Base-by-base conservation (phyloP, 2,113 vertebrate genomes). In the Platichthys flesus region DNA sequence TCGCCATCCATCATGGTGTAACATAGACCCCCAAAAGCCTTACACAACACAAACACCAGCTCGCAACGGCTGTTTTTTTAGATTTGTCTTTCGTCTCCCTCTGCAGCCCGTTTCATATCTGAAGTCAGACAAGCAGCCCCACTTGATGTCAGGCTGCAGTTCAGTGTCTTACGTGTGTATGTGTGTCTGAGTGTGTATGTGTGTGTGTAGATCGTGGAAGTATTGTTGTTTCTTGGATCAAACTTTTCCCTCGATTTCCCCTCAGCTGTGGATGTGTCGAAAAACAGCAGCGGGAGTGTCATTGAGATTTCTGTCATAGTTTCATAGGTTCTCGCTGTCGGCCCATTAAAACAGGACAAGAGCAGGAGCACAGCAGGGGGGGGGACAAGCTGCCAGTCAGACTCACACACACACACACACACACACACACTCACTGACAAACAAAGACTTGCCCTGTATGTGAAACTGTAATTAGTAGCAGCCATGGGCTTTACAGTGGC, bases 301-400 rank as follows among this genome's bases (percentile, higher is more conserved):
- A 65, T 54, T 66, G 51, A 85, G 62, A 64, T 79, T 79, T 84
- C 67, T 16, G 5, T 81, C 79, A 49, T 52, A 79, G 66, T 78
- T 75, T 83, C 71, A 49, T 47, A 79, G 66, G 78, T 75, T 83
- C 71, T 75, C 14, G 1, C 74, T 79, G 82, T 79, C 76, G 79
- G 82, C 70, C 58, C 84, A 67, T 87, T 88, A 78, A 85, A 86
- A 56, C 57, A 12, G 68, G 78, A 79, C 84, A 76, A 83, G 86
- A 84, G 75, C 58, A 23, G 23, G 49, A 85, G 74, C 83, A 64
- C 83, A 79, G 88, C 64, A 13, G 68, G 80, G 85, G 69, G 70
- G 59, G 61, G 75, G 70, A 74, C 80, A 57, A 67, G 68, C 84
- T 85, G 85, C 85, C 90, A 78, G 56, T 86, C 80, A 73, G 28